Conservation (phyloP, 2,888 invertebrate genomes). For the Andrena hattorfiana region DNA sequence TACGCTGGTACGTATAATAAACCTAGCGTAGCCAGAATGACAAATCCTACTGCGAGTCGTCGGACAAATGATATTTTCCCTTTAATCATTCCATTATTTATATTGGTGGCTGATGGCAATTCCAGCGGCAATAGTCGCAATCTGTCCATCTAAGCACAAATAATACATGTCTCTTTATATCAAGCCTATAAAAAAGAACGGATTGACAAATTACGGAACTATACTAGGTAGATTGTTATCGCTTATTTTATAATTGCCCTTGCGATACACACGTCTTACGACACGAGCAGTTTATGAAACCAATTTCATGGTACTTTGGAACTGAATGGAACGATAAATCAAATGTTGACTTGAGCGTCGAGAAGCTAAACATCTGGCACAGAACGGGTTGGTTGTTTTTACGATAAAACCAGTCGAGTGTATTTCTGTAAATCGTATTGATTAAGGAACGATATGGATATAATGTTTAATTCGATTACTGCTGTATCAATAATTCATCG, state of each 20-base stretch:
- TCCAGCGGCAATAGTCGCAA: slow-evolving; percentile 80
- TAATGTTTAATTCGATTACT: slow-evolving; percentile 15
- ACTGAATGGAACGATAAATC: slow-evolving; percentile 6
- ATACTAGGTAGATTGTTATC: no score
- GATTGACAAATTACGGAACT: background rate
- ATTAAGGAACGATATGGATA: background rate
- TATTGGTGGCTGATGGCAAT: slow-evolving; percentile 79
- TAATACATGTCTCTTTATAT: background rate
- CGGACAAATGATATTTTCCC: slow-evolving; percentile 80
- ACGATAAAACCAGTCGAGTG: background rate
- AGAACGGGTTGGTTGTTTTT: background rate
- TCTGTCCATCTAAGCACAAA: slow-evolving; percentile 81
- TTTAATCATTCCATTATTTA: slow-evolving; percentile 74
- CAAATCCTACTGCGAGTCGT: slow-evolving; percentile 80
- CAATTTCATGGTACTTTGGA: background rate
- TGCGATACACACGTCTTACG: background rate
- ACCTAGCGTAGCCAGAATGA: slow-evolving; percentile 80
- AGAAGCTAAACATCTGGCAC: background rate
- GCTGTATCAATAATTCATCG: background rate
- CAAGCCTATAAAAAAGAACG: background rate
- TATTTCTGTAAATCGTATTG: background rate
- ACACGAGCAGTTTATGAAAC: background rate
- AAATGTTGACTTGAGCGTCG: background rate
- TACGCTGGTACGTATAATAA: slow-evolving; percentile 83
- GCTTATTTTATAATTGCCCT: slow-evolving; percentile 1